Conservation (phyloP, 2,888 invertebrate species). For the Noctua fimbriata region DNA sequence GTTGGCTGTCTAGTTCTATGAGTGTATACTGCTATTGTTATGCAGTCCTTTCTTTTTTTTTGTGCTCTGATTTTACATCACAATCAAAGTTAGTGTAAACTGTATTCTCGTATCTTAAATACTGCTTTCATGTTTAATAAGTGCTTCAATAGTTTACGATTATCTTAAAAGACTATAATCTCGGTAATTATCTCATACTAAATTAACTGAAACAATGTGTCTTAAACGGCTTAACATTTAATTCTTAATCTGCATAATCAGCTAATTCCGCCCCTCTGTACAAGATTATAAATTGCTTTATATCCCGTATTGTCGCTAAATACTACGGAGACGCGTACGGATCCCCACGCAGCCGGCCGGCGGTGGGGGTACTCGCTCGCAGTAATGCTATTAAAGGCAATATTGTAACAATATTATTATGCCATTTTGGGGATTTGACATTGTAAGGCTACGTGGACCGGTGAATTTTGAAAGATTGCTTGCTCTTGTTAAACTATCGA, state of each 20-base stretch:
- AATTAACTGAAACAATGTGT: slow-evolving; percentile 2
- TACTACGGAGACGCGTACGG: neutral
- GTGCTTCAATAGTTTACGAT: neutral
- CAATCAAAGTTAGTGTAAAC: neutral
- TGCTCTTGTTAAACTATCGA: neutral
- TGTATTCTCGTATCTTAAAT: neutral
- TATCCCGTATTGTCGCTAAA: neutral
- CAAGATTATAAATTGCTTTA: slow-evolving; percentile 44
- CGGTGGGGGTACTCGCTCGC: neutral
- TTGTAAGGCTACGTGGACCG: neutral
- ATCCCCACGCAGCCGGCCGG: neutral
- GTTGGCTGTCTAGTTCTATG: neutral
- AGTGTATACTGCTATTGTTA: neutral
- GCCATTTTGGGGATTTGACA: neutral
- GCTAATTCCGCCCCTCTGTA: slow-evolving; percentile 28
- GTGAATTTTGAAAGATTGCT: neutral
- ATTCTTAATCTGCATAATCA: slow-evolving; percentile 45
- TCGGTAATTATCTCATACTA: neutral
- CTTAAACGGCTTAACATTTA: slow-evolving; percentile 39
- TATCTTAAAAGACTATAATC: neutral
- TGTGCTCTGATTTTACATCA: neutral
- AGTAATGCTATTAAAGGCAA: neutral
- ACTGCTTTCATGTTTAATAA: neutral
- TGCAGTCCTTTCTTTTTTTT: neutral
- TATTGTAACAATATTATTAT: neutral